phyloP scores from a whole-genome alignment of 2,888 invertebrate species.

The Taphrorychus bicolor region DNA sequence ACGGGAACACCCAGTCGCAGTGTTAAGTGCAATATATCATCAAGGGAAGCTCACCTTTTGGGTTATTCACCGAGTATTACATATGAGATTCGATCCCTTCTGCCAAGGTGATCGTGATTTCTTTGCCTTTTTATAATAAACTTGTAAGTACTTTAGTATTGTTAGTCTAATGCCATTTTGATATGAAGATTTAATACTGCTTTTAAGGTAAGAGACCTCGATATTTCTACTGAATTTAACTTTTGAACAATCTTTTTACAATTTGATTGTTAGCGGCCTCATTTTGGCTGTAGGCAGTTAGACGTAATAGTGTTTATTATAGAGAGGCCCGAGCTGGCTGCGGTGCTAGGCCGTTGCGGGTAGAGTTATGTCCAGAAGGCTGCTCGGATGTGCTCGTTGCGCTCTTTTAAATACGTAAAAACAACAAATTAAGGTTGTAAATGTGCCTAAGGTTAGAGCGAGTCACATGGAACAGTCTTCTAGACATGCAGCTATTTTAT shows the following conservation, averaged over 20 bases:
- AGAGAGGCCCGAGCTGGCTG: conserved; percentile 22
- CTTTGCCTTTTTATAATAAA: conserved; percentile 3
- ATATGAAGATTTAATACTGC: neutral
- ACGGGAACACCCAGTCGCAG: conserved; percentile 56
- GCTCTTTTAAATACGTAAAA: neutral
- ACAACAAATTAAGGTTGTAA: neutral
- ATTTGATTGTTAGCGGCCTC: neutral
- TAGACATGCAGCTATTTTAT: conserved; percentile 21
- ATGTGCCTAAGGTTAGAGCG: neutral
- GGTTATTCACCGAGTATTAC: neutral
- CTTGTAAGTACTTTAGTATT: conserved; percentile 4
- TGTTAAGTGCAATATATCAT: conserved; percentile 45
- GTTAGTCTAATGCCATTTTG: neutral
- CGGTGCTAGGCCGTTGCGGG: conserved; percentile 15
- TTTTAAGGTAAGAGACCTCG: neutral
- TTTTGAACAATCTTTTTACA: conserved; percentile 1
- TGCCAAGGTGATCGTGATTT: neutral
- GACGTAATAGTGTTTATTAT: conserved; percentile 15
- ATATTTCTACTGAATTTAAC: neutral
- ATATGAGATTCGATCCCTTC: neutral
- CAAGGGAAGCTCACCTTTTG: neutral
- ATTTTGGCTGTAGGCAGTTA: neutral
- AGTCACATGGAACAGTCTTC: conserved; percentile 4
- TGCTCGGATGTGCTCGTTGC: neutral
- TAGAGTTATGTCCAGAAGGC: conserved; percentile 14